Conservation (phyloP, 1,140 invertebrate species). For the Drosophila nikananu region DNA sequence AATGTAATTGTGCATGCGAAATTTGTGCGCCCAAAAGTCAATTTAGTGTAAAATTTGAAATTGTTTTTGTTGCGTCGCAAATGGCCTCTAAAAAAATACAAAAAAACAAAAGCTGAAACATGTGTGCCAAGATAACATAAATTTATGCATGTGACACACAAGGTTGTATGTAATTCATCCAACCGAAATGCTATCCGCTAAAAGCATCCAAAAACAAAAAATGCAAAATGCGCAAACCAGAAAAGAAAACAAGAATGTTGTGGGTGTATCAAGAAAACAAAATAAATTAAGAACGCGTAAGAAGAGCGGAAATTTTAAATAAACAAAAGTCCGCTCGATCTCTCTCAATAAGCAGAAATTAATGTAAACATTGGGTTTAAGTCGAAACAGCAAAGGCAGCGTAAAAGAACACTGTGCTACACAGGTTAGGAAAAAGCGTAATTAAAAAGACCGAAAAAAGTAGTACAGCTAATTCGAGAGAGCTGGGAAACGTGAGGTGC, state of each 20-base stretch:
- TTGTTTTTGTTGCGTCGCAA: slow-evolving; percentile 12
- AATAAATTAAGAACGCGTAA: slow-evolving; percentile 15
- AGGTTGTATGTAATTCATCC: slow-evolving; percentile 51
- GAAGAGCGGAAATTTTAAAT: slow-evolving; percentile 40
- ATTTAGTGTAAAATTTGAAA: slow-evolving; percentile 80
- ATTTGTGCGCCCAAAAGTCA: slow-evolving; percentile 69
- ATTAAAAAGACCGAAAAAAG: slow-evolving; percentile 28
- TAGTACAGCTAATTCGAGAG: slow-evolving; percentile 8
- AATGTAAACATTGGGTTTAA: slow-evolving; percentile 60
- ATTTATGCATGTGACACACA: slow-evolving; percentile 68
- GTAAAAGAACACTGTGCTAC: slow-evolving; percentile 8
- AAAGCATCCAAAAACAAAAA: slow-evolving; percentile 36
- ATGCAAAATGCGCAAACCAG: slow-evolving; percentile 25
- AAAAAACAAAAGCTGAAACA: slow-evolving; percentile 46
- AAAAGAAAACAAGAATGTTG: slow-evolving; percentile 27
- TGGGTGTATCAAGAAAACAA: slow-evolving; percentile 43
- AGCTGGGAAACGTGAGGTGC: slow-evolving; percentile 39
- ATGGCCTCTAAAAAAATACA: slow-evolving; percentile 20
- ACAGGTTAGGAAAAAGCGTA: slow-evolving; percentile 37
- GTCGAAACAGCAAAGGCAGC: slow-evolving; percentile 10
- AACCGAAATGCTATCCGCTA: slow-evolving; percentile 32
- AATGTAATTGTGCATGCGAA: slow-evolving; percentile 75
- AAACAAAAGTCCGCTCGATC: slow-evolving; percentile 39
- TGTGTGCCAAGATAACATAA: slow-evolving; percentile 48
- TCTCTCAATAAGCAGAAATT: slow-evolving; percentile 45